Percentiles rank a stretch among this genome's conserved stretches.
Conservation (phyloP, 2,113 vertebrate species). For the Dendrocopos noguchii region DNA sequence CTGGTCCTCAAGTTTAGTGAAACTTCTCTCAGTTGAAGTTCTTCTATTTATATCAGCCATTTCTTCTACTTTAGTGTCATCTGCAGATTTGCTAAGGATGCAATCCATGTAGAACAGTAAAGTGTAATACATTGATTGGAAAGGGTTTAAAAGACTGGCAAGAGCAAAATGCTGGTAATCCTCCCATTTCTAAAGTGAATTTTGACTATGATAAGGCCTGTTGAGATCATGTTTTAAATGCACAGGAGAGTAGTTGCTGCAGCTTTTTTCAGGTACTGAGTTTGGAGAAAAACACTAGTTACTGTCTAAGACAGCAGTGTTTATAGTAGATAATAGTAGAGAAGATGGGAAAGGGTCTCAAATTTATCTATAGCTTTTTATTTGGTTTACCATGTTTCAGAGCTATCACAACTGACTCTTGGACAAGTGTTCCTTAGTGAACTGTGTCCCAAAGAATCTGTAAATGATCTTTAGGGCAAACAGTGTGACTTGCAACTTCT, state of each 20-base stretch:
- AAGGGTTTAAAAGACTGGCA: background rate
- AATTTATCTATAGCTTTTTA: background rate
- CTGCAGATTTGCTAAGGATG: background rate
- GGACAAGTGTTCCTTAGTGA: background rate
- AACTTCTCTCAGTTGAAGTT: background rate
- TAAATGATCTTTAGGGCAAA: background rate
- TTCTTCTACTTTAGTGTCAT: background rate
- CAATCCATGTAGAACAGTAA: background rate
- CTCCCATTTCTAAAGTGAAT: background rate
- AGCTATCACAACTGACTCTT: background rate
- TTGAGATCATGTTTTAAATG: background rate
- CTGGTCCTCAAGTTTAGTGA: background rate
- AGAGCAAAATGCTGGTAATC: background rate
- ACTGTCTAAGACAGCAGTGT: background rate
- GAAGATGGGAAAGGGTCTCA: background rate
- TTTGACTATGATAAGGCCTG: background rate
- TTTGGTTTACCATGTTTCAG: background rate
- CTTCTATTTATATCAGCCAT: background rate
- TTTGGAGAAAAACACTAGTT: background rate
- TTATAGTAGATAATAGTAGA: background rate
- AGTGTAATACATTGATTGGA: background rate
- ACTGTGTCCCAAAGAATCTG: background rate
- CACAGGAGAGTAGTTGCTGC: background rate
- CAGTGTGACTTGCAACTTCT: background rate
- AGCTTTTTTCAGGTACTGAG: background rate